Conservation (phyloP, 2,113 vertebrate genomes). For the Sclerurus mexicanus region DNA sequence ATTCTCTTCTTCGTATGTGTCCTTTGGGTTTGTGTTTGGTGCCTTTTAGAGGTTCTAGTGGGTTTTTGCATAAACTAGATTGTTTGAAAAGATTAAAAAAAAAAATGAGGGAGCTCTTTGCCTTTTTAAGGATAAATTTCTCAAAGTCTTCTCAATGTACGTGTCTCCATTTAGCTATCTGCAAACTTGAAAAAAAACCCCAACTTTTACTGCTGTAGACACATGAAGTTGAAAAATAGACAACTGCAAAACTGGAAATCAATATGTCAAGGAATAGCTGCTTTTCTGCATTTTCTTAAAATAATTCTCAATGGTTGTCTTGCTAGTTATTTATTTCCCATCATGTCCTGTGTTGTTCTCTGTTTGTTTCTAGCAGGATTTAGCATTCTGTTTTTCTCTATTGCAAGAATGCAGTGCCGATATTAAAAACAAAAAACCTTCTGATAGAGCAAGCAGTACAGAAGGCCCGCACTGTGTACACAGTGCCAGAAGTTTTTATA, state of each 20-base stretch:
- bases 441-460: constrained; percentile 37
- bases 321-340: constrained; percentile 23
- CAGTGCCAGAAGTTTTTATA: constrained; percentile 79
- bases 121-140: neutral
- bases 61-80: neutral
- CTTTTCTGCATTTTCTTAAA: constrained; percentile 24
- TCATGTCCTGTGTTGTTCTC: neutral
- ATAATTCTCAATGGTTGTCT: constrained; percentile 12
- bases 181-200: neutral
- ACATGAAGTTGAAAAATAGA: constrained; percentile 24
- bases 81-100: neutral
- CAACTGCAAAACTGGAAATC: neutral
- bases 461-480: constrained; percentile 61
- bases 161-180: neutral
- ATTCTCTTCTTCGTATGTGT: neutral
- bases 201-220: neutral
- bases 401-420: neutral
- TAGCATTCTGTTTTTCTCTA: constrained; percentile 22
- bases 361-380: neutral
- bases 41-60: neutral
- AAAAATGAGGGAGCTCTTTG: neutral
- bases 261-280: constrained; percentile 4
- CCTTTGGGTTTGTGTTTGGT: neutral
- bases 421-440: constrained; percentile 58
- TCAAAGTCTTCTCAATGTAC: neutral